These are phyloP conservation scores for Tiphia femorata DNA, from an alignment of 2,888 invertebrate species.

Conservation along the genomic window DNA sequence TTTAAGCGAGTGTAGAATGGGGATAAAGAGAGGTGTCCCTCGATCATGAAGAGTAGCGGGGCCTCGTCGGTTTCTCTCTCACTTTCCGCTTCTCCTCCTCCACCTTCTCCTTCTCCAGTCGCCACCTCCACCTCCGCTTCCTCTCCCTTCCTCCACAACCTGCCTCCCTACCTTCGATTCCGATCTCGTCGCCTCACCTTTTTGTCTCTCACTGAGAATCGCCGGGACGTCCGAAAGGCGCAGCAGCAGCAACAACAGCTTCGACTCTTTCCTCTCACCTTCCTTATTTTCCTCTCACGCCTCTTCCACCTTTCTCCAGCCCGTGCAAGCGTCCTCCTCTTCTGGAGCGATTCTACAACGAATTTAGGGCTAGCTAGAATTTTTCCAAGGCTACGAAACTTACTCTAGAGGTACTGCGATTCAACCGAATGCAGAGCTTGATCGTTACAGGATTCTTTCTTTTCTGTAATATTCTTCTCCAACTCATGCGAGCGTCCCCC, in stretches of 20 bases:
- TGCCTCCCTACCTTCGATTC: slow-evolving; percentile 26
- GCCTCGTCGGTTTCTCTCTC: slow-evolving; percentile 31
- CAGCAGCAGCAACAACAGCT: neutral
- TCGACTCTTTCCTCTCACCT: slow-evolving; percentile 15
- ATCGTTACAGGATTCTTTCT: too few species aligned
- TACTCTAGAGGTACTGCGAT: too few species aligned
- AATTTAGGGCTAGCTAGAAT: too few species aligned
- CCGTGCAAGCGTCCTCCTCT: too few species aligned
- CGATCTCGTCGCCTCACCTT: slow-evolving; percentile 31
- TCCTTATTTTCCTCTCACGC: slow-evolving; percentile 2
- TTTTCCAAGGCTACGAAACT: too few species aligned
- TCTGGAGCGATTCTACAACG: too few species aligned
- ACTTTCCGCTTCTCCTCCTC: slow-evolving; percentile 24
- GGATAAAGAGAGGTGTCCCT: slow-evolving; percentile 55
- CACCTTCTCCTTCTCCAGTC: neutral
- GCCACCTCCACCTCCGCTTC: slow-evolving; percentile 12
- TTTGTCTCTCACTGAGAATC: slow-evolving; percentile 13
- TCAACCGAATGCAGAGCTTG: too few species aligned
- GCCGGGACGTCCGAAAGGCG: neutral
- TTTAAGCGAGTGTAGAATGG: slow-evolving; percentile 45
- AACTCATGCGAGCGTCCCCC: too few species aligned
- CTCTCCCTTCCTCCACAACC: slow-evolving; percentile 1
- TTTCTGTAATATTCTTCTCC: too few species aligned
- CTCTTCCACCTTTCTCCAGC: neutral
- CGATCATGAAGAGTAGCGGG: slow-evolving; percentile 40